phyloP scores from a whole-genome alignment of 2,797 vertebrate species.

The Arctocebus calabarensis region DNA sequence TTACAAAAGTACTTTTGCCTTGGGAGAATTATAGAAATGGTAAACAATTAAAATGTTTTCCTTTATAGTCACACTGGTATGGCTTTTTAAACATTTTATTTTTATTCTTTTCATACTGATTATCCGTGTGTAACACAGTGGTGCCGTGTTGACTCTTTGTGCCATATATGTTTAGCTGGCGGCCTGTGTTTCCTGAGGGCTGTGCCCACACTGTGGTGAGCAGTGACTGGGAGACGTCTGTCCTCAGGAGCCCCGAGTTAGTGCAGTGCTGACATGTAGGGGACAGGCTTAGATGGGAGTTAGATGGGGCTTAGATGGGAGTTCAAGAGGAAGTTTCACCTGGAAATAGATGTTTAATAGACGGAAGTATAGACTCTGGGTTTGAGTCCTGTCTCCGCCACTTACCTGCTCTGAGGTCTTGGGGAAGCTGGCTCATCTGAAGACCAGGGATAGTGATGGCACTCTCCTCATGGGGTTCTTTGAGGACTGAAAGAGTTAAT shows the following conservation, averaged over 20 bases:
- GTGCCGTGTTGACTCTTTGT: neutral
- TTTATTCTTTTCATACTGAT: neutral
- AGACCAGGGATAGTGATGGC: neutral
- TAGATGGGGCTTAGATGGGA: neutral
- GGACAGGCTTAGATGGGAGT: neutral
- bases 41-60: neutral
- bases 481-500: neutral
- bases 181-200: neutral
- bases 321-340: neutral
- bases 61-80: neutral
- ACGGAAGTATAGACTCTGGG: neutral
- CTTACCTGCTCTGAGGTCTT: neutral
- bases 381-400: neutral
- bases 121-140: neutral
- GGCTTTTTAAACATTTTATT: neutral
- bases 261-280: neutral
- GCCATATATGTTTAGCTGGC: accelerated
- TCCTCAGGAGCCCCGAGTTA: neutral
- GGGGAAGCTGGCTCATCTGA: neutral
- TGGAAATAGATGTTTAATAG: neutral
- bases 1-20: neutral
- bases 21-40: neutral
- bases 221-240: neutral
- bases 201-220: accelerated
- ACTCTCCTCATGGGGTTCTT: neutral